phyloP scores from a whole-genome alignment of 2,888 invertebrate genomes.

The Torymus texanus region DNA sequence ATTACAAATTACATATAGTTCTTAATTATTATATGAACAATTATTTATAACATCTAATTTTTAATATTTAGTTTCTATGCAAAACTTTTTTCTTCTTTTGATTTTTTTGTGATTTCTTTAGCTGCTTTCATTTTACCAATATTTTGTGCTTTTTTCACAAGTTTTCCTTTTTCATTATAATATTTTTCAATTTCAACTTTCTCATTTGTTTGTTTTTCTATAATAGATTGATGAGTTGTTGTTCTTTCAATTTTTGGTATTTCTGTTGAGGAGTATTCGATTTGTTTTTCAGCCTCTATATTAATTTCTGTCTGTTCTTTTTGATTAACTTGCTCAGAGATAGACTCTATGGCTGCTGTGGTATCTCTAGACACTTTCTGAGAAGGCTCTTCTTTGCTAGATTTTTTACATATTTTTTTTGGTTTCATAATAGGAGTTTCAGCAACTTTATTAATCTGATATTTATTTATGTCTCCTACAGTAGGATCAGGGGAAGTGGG shows the following conservation, averaged over 20 bases:
- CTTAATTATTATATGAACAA: conserved; percentile 25
- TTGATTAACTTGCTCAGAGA: background rate
- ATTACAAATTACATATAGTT: conserved; percentile 22
- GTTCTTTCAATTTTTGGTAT: conserved; percentile 35
- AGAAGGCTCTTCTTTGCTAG: conserved; percentile 12
- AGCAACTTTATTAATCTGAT: too few relatives aligned
- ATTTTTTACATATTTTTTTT: conserved; percentile 50
- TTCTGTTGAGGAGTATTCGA: conserved; percentile 8
- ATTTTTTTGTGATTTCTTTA: conserved; percentile 19
- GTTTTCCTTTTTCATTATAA: background rate
- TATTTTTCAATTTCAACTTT: conserved; percentile 2
- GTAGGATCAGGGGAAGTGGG: too few relatives aligned
- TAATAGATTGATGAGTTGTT: conserved; percentile 31
- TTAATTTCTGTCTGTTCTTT: background rate
- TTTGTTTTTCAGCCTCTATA: background rate
- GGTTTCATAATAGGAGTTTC: conserved; percentile 1
- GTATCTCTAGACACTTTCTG: conserved; percentile 35
- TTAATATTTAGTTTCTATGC: background rate
- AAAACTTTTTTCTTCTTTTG: background rate
- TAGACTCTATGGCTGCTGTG: background rate
- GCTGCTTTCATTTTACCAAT: conserved; percentile 20
- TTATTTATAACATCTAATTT: conserved; percentile 6
- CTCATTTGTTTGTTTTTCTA: background rate
- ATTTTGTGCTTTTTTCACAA: background rate
- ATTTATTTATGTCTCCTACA: too few relatives aligned